Percentiles rank a stretch among this genome's conserved stretches.
Conservation (phyloP, 2,888 invertebrate species). For the Celastrina argiolus region DNA sequence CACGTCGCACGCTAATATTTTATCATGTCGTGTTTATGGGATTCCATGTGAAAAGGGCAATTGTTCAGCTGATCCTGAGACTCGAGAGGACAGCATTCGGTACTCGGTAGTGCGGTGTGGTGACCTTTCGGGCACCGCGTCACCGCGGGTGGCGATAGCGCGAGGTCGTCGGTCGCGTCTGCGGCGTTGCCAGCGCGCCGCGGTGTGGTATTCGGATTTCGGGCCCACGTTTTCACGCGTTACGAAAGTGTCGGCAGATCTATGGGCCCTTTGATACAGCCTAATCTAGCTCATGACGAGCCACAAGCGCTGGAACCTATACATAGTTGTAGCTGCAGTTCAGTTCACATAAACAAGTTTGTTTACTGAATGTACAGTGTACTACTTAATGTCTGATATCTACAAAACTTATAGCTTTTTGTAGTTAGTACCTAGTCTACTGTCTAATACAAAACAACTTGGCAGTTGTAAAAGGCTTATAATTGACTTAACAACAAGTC, state of each 20-base stretch:
- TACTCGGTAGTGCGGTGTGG: slow-evolving; percentile 51
- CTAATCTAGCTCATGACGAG: slow-evolving; percentile 26
- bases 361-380: background rate
- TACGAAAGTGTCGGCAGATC: slow-evolving; percentile 48
- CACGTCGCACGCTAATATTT: slow-evolving; percentile 44
- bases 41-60: slow-evolving; percentile 58
- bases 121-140: slow-evolving; percentile 71
- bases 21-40: slow-evolving; percentile 59
- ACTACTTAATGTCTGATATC: background rate
- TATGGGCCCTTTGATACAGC: slow-evolving; percentile 34
- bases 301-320: slow-evolving; percentile 17
- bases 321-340: too few species aligned
- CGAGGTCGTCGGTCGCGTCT: slow-evolving; percentile 70
- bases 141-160: slow-evolving; percentile 67
- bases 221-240: slow-evolving; percentile 40
- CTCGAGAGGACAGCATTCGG: slow-evolving; percentile 56
- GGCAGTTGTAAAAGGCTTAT: background rate
- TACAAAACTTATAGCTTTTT: background rate
- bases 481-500: background rate
- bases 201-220: slow-evolving; percentile 43
- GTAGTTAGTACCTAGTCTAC: background rate
- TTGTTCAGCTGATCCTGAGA: slow-evolving; percentile 63
- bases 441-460: background rate
- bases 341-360: too few species aligned
- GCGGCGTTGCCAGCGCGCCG: slow-evolving; percentile 69